Evolutionary conservation across 2,797 vertebrate genomes (phyloP).

Genomic region (Amniataba percoides): DNA sequence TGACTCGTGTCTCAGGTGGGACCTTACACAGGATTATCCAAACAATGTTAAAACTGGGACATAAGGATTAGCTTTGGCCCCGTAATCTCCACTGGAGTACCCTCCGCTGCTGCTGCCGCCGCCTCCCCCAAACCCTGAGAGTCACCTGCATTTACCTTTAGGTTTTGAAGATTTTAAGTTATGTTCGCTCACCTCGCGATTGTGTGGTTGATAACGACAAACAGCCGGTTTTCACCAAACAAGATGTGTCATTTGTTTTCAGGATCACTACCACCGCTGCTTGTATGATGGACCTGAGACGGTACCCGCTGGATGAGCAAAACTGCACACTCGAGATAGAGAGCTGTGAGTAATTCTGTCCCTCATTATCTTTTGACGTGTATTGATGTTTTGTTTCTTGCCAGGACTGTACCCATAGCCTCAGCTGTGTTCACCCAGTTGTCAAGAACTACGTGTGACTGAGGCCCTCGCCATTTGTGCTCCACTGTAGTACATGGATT

Average conservation of each 20-base stretch:
- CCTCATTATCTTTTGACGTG: neutral
- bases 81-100: conserved; percentile 60
- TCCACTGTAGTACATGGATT: conserved; percentile 33
- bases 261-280: conserved; percentile 97
- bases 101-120: conserved; percentile 19
- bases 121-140: conserved; percentile 8
- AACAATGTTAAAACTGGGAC: conserved; percentile 75
- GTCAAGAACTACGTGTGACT: conserved; percentile 10
- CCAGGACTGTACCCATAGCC: neutral
- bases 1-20: conserved; percentile 55
- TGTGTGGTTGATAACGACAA: neutral
- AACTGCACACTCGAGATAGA: conserved; percentile 87
- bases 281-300: conserved; percentile 97
- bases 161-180: conserved; percentile 18
- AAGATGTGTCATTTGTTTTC: conserved; percentile 47
- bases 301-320: conserved; percentile 91
- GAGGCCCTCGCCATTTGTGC: neutral
- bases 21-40: conserved; percentile 71
- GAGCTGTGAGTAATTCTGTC: conserved; percentile 79
- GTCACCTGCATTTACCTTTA: neutral
- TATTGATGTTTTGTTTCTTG: neutral
- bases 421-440: conserved; percentile 16
- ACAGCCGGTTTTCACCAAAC: neutral
- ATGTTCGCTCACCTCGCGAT: neutral
- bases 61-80: conserved; percentile 66